Evolutionary conservation across 1,140 invertebrate species (phyloP).

Genomic region (Drosophila teissieri): DNA sequence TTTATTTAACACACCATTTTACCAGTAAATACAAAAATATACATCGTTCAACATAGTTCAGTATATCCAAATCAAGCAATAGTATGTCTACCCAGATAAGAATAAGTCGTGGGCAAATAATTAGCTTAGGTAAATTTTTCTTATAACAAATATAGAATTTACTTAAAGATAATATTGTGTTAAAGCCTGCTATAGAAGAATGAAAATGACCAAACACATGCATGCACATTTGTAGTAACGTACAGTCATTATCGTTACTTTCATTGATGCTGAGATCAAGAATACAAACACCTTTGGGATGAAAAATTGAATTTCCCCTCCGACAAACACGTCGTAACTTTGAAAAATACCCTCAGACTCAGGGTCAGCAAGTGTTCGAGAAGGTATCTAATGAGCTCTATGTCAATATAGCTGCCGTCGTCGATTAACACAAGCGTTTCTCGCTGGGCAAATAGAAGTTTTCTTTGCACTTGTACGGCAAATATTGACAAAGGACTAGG

Average conservation of each 20-base stretch:
- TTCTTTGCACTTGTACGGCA: conserved; percentile 50
- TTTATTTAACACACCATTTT: no score
- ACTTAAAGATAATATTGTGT: not conserved
- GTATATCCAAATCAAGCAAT: no score
- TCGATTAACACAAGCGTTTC: conserved; percentile 46
- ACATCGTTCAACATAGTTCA: no score
- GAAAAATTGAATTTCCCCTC: not conserved
- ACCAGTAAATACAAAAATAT: not conserved
- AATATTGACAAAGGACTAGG: conserved; percentile 53
- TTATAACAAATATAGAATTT: no score
- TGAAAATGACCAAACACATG: not conserved
- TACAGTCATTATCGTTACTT: conserved; percentile 4
- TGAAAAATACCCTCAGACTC: conserved; percentile 31
- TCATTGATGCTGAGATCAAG: conserved; percentile 12
- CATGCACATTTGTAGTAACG: no score
- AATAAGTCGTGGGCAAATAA: no score
- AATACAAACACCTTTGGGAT: conserved; percentile 5
- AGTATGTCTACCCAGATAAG: no score
- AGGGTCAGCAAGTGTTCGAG: conserved; percentile 35
- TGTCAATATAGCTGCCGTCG: conserved; percentile 47
- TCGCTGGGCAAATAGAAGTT: conserved; percentile 35
- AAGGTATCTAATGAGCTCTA: conserved; percentile 49
- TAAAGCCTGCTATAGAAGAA: not conserved
- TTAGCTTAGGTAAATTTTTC: no score
- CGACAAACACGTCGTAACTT: conserved; percentile 27